These are phyloP conservation scores for Pteronotus mesoamericanus DNA, from an alignment of 2,797 vertebrate genomes.

Conservation along the genomic window DNA sequence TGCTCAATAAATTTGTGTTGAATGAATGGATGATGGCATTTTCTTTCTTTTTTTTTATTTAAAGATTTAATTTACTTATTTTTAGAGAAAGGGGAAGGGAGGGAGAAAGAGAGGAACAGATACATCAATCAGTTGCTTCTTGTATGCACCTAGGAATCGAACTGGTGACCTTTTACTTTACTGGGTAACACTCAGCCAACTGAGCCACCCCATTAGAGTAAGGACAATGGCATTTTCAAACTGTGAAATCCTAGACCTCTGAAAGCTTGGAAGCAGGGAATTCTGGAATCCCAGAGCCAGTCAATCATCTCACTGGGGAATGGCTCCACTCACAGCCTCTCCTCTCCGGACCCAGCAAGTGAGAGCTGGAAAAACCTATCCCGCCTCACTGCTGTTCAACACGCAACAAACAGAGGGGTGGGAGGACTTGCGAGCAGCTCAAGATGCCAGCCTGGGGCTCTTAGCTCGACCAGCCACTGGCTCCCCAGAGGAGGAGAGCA, in stretches of 20 bases:
- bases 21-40: not conserved
- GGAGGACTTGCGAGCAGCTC: too few relatives aligned
- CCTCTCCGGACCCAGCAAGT: not conserved
- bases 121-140: not conserved
- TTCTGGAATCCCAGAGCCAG: not conserved
- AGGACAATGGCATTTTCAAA: not conserved
- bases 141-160: not conserved
- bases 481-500: not conserved
- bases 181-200: not conserved
- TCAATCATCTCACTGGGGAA: fast-evolving
- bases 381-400: not conserved
- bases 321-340: not conserved
- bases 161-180: not conserved
- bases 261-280: not conserved
- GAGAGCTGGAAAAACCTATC: not conserved
- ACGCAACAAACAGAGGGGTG: not conserved
- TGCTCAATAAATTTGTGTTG: not conserved
- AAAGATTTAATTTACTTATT: not conserved
- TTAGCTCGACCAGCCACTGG: not conserved
- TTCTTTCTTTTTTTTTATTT: too few relatives aligned
- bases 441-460: not conserved
- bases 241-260: not conserved
- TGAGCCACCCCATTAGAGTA: too few relatives aligned
- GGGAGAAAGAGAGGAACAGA: not conserved
- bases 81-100: not conserved